Evolutionary conservation across 2,113 vertebrate genomes (phyloP).

Genomic region (Trichechus manatus): DNA sequence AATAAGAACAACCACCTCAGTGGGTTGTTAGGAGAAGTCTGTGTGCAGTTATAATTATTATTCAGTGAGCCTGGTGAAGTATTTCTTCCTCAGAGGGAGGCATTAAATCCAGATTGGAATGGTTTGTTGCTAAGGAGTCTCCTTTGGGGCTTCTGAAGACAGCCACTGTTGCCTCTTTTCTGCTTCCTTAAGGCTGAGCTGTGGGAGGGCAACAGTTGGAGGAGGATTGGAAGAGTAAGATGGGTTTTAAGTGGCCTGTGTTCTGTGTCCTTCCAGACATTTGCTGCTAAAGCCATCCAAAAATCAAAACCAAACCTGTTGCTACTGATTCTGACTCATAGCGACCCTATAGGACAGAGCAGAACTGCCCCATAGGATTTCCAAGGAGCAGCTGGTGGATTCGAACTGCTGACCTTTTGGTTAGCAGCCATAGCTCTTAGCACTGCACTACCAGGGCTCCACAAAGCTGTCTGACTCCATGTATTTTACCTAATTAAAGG

Average conservation of each 20-base stretch:
- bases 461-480: not conserved
- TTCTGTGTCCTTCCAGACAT: not conserved
- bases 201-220: too few relatives aligned
- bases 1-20: not conserved
- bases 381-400: too few relatives aligned
- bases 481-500: not conserved
- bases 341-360: too few relatives aligned
- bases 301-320: too few relatives aligned
- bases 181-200: not conserved
- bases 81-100: not conserved
- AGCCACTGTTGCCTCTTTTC: not conserved
- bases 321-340: too few relatives aligned
- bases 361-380: too few relatives aligned
- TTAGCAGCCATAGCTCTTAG: too few relatives aligned
- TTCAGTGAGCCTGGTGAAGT: not conserved
- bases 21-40: not conserved
- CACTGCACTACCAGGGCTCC: too few relatives aligned
- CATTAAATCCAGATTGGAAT: too few relatives aligned
- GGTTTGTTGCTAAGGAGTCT: not conserved
- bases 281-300: not conserved
- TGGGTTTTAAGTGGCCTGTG: not conserved
- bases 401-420: too few relatives aligned
- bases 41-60: fast-evolving
- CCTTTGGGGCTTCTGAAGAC: not conserved
- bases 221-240: not conserved